Percentiles rank a stretch among this genome's conserved stretches.
phyloP scores from a whole-genome alignment of 1,140 invertebrate species.

The Cotesia typhae region DNA sequence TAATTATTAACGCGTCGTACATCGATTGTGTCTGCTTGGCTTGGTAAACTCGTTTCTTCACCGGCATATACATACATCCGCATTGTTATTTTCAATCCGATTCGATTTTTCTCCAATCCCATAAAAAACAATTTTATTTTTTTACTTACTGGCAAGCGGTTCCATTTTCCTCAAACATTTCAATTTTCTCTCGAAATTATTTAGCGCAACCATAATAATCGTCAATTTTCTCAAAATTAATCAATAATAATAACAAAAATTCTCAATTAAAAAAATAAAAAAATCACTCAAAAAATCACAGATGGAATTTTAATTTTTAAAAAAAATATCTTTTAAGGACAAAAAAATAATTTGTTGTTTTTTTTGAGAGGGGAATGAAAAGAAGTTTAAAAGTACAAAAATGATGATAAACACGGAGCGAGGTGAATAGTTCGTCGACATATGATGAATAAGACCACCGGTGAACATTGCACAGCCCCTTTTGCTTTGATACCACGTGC shows the following conservation, averaged over 20 bases:
- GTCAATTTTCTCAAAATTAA: too few relatives aligned
- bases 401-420: slow-evolving; percentile 27
- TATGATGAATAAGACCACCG: slow-evolving; percentile 46
- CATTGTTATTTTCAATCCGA: background rate
- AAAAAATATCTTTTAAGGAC: too few relatives aligned
- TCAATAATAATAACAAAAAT: too few relatives aligned
- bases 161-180: too few relatives aligned
- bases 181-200: too few relatives aligned
- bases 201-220: too few relatives aligned
- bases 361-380: background rate
- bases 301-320: too few relatives aligned
- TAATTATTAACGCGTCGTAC: slow-evolving; percentile 53
- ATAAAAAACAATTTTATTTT: background rate
- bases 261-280: too few relatives aligned
- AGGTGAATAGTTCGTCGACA: slow-evolving; percentile 47
- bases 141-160: too few relatives aligned
- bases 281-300: too few relatives aligned
- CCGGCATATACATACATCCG: slow-evolving; percentile 9
- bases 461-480: slow-evolving; percentile 45
- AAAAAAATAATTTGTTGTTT: too few relatives aligned
- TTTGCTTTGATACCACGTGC: slow-evolving; percentile 49
- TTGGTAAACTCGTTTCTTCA: slow-evolving; percentile 48
- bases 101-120: background rate
- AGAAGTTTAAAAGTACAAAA: background rate
- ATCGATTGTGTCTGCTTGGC: slow-evolving; percentile 55